These are phyloP conservation scores for Calidris pygmaea DNA, from an alignment of 2,113 vertebrate species.

Conservation along the genomic window DNA sequence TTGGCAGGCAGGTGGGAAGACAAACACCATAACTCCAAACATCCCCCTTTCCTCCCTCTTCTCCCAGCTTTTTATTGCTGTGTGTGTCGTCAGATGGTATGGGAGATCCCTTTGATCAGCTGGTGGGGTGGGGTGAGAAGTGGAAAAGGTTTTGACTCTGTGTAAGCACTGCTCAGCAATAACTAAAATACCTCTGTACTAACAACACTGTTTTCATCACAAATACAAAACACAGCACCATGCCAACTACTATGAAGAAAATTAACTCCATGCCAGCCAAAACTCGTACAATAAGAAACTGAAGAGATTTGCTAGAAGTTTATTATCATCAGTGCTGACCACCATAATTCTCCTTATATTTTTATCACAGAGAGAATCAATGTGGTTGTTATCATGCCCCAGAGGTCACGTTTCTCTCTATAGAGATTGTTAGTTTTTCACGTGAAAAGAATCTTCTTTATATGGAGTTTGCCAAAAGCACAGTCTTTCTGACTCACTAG, in stretches of 20 bases:
- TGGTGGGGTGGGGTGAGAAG: neutral
- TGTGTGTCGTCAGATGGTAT: rapidly evolving
- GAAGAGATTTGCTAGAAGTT: neutral
- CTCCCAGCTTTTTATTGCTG: neutral
- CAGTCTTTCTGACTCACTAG: neutral
- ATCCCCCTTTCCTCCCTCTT: neutral
- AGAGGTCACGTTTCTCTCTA: neutral
- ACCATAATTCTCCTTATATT: neutral
- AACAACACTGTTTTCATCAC: neutral
- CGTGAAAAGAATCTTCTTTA: neutral
- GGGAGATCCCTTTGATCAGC: too few species aligned
- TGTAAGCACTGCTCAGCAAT: neutral
- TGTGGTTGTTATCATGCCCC: neutral
- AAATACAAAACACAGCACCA: neutral
- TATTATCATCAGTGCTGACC: neutral
- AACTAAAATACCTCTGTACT: neutral
- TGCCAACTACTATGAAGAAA: neutral
- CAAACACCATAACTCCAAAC: neutral
- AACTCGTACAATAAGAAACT: neutral
- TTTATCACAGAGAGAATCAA: neutral
- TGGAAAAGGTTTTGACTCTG: neutral
- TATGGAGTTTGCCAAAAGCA: neutral
- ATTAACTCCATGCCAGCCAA: neutral
- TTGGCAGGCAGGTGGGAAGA: neutral
- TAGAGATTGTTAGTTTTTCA: neutral